Base-by-base conservation (phyloP, 1,140 invertebrate species). In the Brevipalpus yothersi region DNA sequence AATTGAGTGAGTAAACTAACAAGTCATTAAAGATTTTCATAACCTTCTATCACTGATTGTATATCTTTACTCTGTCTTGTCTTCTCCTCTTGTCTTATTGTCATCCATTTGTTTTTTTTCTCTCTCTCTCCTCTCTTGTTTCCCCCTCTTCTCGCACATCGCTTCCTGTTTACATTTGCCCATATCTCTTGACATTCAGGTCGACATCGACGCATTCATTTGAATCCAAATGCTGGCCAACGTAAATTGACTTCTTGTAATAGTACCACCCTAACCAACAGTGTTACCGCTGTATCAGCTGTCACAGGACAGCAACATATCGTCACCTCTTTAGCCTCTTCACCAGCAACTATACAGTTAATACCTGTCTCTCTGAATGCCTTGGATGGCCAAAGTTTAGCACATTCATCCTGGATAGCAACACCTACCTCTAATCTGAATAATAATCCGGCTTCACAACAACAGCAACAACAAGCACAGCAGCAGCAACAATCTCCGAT, bases 1-100 rank as follows among this genome's bases (percentile, higher is more conserved):
- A 89, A 21, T 70, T 76, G 43, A 73, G 72, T 63, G 19, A 47
- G n/a, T 58, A 45, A 45, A 45, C 43, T 12, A 45, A 17, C 43
- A 17, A 45, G 43, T 17, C 43, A 31, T 31, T 31, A 5, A 31
- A 31, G 31, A 31, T 31, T 31, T 2, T 31, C 31, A 31, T 31
- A 31, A 31, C 31, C 31, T 31, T 31, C 31, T 31, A 31, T 31
- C 31, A 31, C 31, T 31, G 31, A 31, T 31, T 31, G 31, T 31
- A 5, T 31, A 31, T 31, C 31, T 31, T 31, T 31, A 2, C 31
- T 31, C 31, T 31, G 31, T 31, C 31, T 31, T 31, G 2, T 31
- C 31, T 31, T 31, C 5, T 31, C 31, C 5, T 31, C 31, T 31
- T 31, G 31, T 31, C 31, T 31, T 31, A 2, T 31, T 31, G 31